Evolutionary conservation across 2,113 vertebrate species (phyloP), one percentile per base, ranked within the genome.

Genomic region (Ailuropoda melanoleuca): DNA sequence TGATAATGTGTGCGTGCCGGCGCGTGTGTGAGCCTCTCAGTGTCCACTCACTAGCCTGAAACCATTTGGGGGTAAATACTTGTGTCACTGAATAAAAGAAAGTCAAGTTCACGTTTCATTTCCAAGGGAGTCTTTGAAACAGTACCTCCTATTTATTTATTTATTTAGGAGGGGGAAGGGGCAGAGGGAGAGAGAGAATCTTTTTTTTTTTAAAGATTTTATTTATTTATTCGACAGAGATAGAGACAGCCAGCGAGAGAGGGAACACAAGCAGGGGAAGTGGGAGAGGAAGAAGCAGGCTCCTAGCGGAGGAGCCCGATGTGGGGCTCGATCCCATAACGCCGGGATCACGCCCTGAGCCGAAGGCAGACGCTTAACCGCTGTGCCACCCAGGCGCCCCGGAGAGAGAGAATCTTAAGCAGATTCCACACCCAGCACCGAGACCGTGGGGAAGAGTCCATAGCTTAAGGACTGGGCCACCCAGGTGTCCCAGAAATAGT

Each of bases 51-150:
- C 64, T 91, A 77, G 23, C 64, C 46, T 72, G 56, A 48, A 89
- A 92, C 55, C 83, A 90, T 84, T 85, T 93, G 82, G 92, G 92
- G 70, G 62, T 89, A 82, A 85, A 90, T 90, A 74, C 88, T 82
- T 94, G 75, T 86, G 31, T 66, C 70, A 60, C 37, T 87, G 53
- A 92, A 82, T 80, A 83, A 95, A 97, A 95, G 39, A 21, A 92
- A 96, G 55, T 95, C 53, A 75, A 81, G 39, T 75, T 97, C 82
- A 88, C 85, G 43, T 88, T 84, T 91, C 17, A 12, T 96, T 88
- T 93, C 87, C 93, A 86, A 92, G 53, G 23, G 29, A 85, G 37
- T 53, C 75, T 93, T 94, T 87, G 80, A 96, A 92, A 83, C n/a
- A 70, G n/a, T 46, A 53, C 18, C 46, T 74, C 34, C 18, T 66